Evolutionary conservation across 2,888 invertebrate species (phyloP), one percentile per base, ranked within the genome.

Genomic region (Drepana falcataria): DNA sequence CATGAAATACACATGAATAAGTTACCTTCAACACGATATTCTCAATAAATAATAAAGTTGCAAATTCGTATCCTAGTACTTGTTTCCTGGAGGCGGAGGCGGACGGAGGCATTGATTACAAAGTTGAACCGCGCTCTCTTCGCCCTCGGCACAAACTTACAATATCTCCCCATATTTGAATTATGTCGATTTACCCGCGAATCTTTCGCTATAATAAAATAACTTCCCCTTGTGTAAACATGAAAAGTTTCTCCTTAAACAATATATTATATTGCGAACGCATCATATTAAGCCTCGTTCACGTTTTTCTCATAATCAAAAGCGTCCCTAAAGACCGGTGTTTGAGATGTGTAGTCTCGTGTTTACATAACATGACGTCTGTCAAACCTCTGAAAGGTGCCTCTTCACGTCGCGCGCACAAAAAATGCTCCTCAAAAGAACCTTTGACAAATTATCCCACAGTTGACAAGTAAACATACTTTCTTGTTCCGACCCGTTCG

Each of bases 391-490:
- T 76, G 77, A 82, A 78, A 77, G 77, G 73, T 73, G 68, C 75
- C 66, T 70, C 69, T 68, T 68, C 40, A 51, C 41, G 51, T 40
- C 61, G 61, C 66, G 64, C 68, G 76, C 70, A 75, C 76, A 83
- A 83, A 83, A 81, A 81, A 79, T 70, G 69, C 69, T 71, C 69
- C 68, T 81, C 79, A 83, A 83, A 82, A 79, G 72, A 51, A 72
- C 83, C 86, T 87, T 87, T 87, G 87, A 86, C 81, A 82, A 87
- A 87, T 86, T 85, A 83, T 83, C 76, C 71, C 77, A 77, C 82
- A 73, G 69, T 79, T 78, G 79, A 77, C 81, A 75, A 68, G 75
- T 68, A 76, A 77, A 78, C 76, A 76, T 72, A 63, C 61, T 21
- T 21, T 21, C 55, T 61, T 61, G 59, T 61, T 64, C 58, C 59